Evolutionary conservation across 1,140 invertebrate genomes (phyloP), one percentile per base, ranked within the genome.

Genomic region (Hirudo medicinalis): DNA sequence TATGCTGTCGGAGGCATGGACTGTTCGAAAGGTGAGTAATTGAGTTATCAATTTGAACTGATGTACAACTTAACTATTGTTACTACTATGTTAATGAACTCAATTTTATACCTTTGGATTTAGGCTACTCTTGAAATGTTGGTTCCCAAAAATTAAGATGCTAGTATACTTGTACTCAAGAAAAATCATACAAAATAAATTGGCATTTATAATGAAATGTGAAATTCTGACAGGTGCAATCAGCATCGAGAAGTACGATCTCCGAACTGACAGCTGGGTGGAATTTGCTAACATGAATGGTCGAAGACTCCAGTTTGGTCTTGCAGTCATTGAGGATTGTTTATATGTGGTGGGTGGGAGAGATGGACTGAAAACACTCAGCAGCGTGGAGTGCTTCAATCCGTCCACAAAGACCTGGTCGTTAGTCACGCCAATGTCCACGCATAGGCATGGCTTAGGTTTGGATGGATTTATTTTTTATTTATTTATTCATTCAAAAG

Each of bases 281-380:
- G 86, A 77, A 83, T 82, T 89, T 76, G 88, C 88, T 78, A 86
- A 88, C 74, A 91, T 94, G 89, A 90, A 86, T 74, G 88, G 89
- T 0, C 84, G 89, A 54, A 74, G 79, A 32, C 81, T 94, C 32
- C 92, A 95, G 81, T 94, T 94, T 83, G 91, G 91, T 6, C 90
- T 92, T 11, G 91, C 90, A 55, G 86, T 94, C 11, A 86, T 94
- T 66, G 89, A 90, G 74, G 89, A 89, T 69, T 91, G 90, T 80
- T 82, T 92, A 15, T 87, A 89, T 68, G 85, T 90, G 27, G 91
- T 91, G 19, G 92, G 92, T 29, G 93, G 92, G 13, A 85, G 92
- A 71, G 92, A 95, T 82, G 92, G 92, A n/a, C 85, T 95, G 6
- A 94, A 94, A 82, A 95, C 92, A 8, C 82, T 95, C 2, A 92